These are phyloP conservation scores for Tinamus major DNA, from an alignment of 2,797 vertebrate genomes.

Conservation along the genomic window DNA sequence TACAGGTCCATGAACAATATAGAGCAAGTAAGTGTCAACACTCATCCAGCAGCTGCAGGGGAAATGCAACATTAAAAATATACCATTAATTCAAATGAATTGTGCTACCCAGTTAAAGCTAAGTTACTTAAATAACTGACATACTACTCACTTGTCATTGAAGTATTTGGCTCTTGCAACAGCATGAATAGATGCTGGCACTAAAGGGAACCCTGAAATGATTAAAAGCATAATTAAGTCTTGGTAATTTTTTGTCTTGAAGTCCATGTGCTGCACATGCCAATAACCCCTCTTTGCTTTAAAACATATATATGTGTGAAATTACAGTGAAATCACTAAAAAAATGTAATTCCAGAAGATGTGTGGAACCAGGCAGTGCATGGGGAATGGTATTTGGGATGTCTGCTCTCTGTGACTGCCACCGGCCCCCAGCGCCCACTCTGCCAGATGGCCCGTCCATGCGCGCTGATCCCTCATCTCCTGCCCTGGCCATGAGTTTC, in stretches of 20 bases:
- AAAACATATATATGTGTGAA: not conserved
- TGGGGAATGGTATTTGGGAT: not conserved
- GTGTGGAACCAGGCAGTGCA: not conserved
- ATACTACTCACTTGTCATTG: constrained; percentile 95
- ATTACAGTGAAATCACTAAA: not conserved
- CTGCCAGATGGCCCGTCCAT: not conserved
- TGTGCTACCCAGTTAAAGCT: not conserved
- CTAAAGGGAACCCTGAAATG: constrained; percentile 90
- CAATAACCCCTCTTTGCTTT: not conserved
- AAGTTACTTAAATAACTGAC: not conserved
- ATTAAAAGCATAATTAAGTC: constrained; percentile 22
- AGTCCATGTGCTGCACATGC: not conserved
- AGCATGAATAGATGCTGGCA: constrained; percentile 94
- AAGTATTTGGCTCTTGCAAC: constrained; percentile 92
- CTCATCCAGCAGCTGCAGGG: constrained; percentile 96
- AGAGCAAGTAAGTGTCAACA: constrained; percentile 94
- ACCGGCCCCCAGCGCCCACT: not conserved
- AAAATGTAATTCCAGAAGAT: not conserved
- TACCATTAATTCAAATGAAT: not conserved
- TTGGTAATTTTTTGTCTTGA: not conserved
- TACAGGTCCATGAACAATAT: constrained; percentile 96
- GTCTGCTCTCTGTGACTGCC: not conserved
- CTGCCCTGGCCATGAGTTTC: not conserved
- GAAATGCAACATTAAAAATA: constrained; percentile 25
- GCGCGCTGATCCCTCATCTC: not conserved